phyloP scores from a whole-genome alignment of 2,113 vertebrate species.

The Anas platyrhynchos region DNA sequence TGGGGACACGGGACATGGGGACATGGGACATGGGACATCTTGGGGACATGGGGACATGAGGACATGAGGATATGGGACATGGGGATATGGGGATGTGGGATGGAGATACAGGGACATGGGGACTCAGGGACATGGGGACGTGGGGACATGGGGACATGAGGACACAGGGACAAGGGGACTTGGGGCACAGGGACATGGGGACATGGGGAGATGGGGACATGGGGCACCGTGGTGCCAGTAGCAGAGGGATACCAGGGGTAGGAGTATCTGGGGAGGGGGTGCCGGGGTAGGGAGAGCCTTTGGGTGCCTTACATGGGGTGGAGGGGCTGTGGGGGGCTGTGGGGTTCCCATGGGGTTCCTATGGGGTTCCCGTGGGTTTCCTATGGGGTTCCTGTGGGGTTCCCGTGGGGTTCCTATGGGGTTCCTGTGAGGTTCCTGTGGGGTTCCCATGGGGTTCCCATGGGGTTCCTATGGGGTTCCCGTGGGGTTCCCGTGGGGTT shows the following conservation, averaged over 20 bases:
- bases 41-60: neutral
- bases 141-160: neutral
- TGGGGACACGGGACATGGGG: too few species aligned
- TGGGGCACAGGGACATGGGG: neutral
- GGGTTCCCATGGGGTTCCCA: neutral
- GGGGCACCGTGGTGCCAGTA: too few species aligned
- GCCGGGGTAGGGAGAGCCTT: too few species aligned
- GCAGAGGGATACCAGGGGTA: too few species aligned
- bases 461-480: too few species aligned
- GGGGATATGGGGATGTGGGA: neutral
- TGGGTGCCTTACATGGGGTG: neutral
- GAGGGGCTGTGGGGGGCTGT: neutral
- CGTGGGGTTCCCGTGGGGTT: neutral
- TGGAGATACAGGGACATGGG: too few species aligned
- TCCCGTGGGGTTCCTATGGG: too few species aligned
- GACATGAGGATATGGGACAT: fast-evolving
- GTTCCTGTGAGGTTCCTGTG: too few species aligned
- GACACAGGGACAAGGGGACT: neutral
- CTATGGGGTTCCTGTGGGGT: too few species aligned
- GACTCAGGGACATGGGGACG: neutral
- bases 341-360: too few species aligned
- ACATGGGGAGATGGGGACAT: fast-evolving
- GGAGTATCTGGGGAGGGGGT: neutral
- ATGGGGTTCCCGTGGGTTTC: too few species aligned
- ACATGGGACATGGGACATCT: too few species aligned